Percentiles rank a stretch among this genome's conserved stretches.
Conservation (phyloP, 2,113 vertebrate genomes). For the Rhea pennata region DNA sequence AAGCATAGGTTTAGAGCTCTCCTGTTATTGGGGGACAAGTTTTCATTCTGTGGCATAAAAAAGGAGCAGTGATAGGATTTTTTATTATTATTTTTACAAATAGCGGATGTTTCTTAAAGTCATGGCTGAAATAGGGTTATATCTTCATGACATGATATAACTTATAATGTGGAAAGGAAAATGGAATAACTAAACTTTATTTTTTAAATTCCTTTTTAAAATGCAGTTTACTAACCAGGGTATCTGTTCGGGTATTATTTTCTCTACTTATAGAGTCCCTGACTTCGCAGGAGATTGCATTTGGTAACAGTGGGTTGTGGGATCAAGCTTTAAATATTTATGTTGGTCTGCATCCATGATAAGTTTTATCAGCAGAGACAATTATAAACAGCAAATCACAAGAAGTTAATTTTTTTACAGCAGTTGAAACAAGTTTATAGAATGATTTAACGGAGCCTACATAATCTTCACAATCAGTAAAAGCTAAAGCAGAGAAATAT, state of each 20-base stretch:
- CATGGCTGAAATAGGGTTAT: background rate
- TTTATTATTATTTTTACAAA: background rate
- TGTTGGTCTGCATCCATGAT: background rate
- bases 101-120: background rate
- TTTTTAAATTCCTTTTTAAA: background rate
- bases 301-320: background rate
- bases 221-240: background rate
- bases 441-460: background rate
- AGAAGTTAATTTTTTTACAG: background rate
- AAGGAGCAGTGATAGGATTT: background rate
- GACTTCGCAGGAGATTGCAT: background rate
- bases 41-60: background rate
- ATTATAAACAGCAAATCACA: background rate
- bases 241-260: background rate
- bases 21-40: background rate
- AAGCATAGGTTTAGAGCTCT: background rate
- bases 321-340: background rate
- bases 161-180: background rate
- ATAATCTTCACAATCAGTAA: conserved; percentile 4
- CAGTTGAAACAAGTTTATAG: background rate
- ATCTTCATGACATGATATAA: background rate
- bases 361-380: background rate
- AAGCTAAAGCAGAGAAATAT: background rate
- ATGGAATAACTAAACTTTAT: background rate
- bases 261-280: background rate